Base-by-base conservation (phyloP, 2,797 vertebrate species). In the Cuniculus paca region DNA sequence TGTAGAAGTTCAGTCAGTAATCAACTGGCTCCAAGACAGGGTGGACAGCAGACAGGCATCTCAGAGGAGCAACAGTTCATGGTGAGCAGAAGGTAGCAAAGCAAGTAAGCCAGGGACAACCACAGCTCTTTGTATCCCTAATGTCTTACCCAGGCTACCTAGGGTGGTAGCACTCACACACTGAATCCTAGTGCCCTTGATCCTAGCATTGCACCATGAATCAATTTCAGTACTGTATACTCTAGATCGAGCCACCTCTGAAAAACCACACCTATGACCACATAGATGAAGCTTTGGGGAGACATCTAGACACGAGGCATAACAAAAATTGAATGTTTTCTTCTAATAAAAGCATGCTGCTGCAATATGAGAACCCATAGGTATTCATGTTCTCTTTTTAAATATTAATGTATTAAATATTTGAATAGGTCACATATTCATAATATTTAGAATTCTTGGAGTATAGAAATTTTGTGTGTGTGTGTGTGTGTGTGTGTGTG, bases 291-390 rank as follows among this genome's bases (percentile, higher is more conserved):
- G 63, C 63, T 68, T 68, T 68, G 34, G 34, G 17, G 63, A 7
- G 6, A 68, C 34, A n/a, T n/a, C 63, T 68, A 68, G 17, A 36
- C 63, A 36, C 6, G 36, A 36, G 16, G 34, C 34, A n/a, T 19
- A n/a, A n/a, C 34, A 68, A 68, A 36, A 68, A 12, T 77, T n/a
- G 19, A 68, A 45, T 58, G 48, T 65, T 84, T 81, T 95, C 60
- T 91, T 93, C 75, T 36, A 83, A 78, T 83, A n/a, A 70, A 95
- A 93, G 36, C 26, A 90, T 81, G 36, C 28, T 74, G 12, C 19
- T n/a, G 19, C 31, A 91, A 83, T 34, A 36, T 80, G 36, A 36
- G 77, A 94, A 78, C n/a, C 42, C 36, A 45, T 5, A 82, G 26
- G 39, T 74, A 52, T 42, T 77, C 16, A 9, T 28, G 78, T 0